These are phyloP conservation scores for Calameuta pallipes DNA, from an alignment of 2,888 invertebrate genomes.

Conservation along the genomic window DNA sequence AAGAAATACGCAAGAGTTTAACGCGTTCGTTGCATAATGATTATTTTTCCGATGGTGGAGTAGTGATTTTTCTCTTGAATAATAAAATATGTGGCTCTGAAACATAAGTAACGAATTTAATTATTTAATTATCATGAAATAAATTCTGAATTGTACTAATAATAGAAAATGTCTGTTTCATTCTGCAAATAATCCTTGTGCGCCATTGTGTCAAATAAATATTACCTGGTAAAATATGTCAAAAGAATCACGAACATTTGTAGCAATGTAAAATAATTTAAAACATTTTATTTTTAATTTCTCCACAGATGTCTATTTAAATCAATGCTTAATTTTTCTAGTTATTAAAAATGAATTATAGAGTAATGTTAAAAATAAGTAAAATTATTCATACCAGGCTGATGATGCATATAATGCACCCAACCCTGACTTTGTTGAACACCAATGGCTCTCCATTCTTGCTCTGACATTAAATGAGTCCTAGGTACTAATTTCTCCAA, in stretches of 20 bases:
- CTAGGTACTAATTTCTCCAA: conserved; percentile 90
- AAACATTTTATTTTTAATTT: no score
- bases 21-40: conserved; percentile 8
- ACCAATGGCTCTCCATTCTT: conserved; percentile 94
- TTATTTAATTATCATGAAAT: no score
- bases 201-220: no score
- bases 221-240: no score
- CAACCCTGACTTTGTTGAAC: conserved; percentile 97
- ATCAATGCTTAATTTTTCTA: no score
- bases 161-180: no score
- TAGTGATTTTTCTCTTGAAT: conserved; percentile 80
- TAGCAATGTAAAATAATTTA: no score
- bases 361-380: conserved; percentile 5
- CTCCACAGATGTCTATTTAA: no score
- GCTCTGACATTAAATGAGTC: conserved; percentile 92
- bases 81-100: conserved; percentile 91
- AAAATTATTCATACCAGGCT: conserved; percentile 76
- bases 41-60: conserved; percentile 63
- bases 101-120: conserved; percentile 46
- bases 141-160: no score
- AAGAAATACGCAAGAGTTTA: not conserved
- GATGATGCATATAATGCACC: conserved; percentile 97
- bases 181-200: no score
- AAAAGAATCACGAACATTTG: no score
- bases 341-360: not conserved